Evolutionary conservation across 30 jellyfish, hydroid and myxozoan genomes (phyloP), one percentile per base, ranked within the genome.

Genomic region (Calvadosia cruxmelitensis): DNA sequence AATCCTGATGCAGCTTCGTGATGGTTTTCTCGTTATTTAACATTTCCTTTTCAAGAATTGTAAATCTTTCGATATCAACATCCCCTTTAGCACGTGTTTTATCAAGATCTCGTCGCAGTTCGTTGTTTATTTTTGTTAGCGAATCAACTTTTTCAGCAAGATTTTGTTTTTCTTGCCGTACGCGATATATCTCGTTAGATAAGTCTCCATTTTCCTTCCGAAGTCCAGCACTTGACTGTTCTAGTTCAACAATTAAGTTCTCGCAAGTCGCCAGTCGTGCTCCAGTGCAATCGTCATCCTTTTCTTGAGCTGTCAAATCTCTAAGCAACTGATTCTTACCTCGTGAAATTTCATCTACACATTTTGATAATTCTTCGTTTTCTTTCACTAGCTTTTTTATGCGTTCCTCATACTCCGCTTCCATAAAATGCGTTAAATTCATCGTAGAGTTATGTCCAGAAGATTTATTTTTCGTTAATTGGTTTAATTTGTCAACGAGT

Each of bases 361-460:
- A 42, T 1, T 49, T 65, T 31, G 61, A 53, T 50, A 89, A 66
- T 32, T 36, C 66, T 15, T 89, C 98, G 68, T 69, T 80, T 67
- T 81, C 90, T 49, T 77, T 32, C 3, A 78, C 77, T 3, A 89
- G 13, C 27, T 48, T 71, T 64, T 77, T 78, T 51, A 89, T 36
- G 31, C 87, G 72, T n/a, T 49, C 82, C 36, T 89, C 94, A 71
- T 89, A 89, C 52, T 89, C 98, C 24, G 73, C 66, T 27, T 81
- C 80, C 31, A 72, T 48, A 34, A 78, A 69, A 26, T 34, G 67
- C 28, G 81, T 33, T 62, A 53, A 69, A 31, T 89, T 83, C 50
- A 73, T 64, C 62, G 68, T 50, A 34, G 72, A 52, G 27, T 75
- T 68, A 67, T 75, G 31, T 34, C 75, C 84, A 50, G 57, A 36